phyloP scores from a whole-genome alignment of 2,888 invertebrate genomes.

The Harpalus rubripes region DNA sequence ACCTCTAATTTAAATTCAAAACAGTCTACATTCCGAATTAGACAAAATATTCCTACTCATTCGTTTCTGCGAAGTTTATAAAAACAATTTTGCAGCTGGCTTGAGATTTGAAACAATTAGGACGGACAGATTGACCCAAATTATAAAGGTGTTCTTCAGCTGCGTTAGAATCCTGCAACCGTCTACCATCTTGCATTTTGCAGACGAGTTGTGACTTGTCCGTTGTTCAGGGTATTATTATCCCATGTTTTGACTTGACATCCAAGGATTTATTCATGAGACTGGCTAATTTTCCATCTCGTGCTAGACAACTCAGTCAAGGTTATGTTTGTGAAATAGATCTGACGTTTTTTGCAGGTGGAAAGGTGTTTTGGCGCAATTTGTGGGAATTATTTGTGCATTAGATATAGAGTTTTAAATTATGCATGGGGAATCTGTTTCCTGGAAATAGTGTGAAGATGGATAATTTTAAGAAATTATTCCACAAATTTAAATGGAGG shows the following conservation, averaged over 20 bases:
- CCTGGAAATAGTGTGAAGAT: background rate
- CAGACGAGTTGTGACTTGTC: constrained; percentile 34
- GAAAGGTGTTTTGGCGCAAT: constrained; percentile 1
- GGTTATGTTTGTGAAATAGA: constrained; percentile 28
- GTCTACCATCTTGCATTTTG: constrained; percentile 32
- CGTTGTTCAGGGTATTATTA: constrained; percentile 39
- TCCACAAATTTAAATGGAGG: background rate
- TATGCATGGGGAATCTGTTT: background rate
- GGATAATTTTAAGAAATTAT: background rate
- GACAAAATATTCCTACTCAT: constrained; percentile 20
- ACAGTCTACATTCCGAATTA: constrained; percentile 18
- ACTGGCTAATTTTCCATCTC: constrained; percentile 25
- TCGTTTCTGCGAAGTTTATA: constrained; percentile 32
- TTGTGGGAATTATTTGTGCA: constrained; percentile 41
- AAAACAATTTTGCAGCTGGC: constrained; percentile 46
- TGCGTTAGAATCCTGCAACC: background rate
- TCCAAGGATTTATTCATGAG: constrained; percentile 43
- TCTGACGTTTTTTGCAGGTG: constrained; percentile 35
- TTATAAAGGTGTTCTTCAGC: constrained; percentile 58
- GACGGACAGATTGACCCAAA: constrained; percentile 53
- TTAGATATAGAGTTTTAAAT: constrained; percentile 8
- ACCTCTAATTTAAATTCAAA: constrained; percentile 38
- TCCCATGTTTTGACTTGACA: constrained; percentile 31
- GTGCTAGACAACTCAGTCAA: constrained; percentile 42
- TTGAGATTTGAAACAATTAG: constrained; percentile 62